Evolutionary conservation across 2,113 vertebrate genomes (phyloP).

Genomic region (Syngnathoides biaculeatus): DNA sequence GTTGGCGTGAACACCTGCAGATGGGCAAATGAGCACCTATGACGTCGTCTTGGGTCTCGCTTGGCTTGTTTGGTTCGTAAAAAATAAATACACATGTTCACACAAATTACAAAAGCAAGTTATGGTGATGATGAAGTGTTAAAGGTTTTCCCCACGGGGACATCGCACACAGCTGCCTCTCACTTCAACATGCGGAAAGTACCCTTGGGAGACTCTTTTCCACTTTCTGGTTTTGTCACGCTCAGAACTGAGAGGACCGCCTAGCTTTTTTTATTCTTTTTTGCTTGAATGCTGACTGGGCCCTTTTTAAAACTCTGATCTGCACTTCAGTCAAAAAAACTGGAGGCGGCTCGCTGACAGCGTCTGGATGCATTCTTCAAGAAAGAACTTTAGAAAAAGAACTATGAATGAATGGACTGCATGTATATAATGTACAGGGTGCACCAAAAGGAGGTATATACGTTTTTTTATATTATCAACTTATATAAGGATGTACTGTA

Average conservation of each 20-base stretch:
- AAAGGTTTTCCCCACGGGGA: constrained; percentile 12
- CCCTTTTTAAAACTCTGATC: background rate
- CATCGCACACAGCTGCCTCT: constrained; percentile 51
- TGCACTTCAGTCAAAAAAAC: background rate
- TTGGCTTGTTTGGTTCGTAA: background rate
- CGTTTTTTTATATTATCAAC: too few species aligned
- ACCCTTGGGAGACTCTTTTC: constrained; percentile 25
- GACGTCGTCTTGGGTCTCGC: background rate
- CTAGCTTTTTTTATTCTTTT: constrained; percentile 11
- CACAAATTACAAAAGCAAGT: background rate
- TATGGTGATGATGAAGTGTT: constrained; percentile 13
- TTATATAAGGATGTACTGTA: too few species aligned
- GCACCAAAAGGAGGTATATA: too few species aligned
- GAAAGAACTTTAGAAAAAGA: background rate
- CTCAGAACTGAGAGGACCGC: constrained; percentile 23
- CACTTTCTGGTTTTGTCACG: constrained; percentile 29
- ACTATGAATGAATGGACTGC: too few species aligned
- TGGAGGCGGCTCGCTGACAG: background rate
- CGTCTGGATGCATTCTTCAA: background rate
- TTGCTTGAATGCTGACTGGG: constrained; percentile 3
- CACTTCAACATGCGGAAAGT: constrained; percentile 47
- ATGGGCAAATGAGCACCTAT: background rate
- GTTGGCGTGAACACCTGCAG: background rate
- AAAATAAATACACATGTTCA: background rate
- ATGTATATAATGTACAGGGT: too few species aligned